Evolutionary conservation across 1,140 invertebrate genomes (phyloP), one percentile per base, ranked within the genome.

Genomic region (Brachionus angularis): DNA sequence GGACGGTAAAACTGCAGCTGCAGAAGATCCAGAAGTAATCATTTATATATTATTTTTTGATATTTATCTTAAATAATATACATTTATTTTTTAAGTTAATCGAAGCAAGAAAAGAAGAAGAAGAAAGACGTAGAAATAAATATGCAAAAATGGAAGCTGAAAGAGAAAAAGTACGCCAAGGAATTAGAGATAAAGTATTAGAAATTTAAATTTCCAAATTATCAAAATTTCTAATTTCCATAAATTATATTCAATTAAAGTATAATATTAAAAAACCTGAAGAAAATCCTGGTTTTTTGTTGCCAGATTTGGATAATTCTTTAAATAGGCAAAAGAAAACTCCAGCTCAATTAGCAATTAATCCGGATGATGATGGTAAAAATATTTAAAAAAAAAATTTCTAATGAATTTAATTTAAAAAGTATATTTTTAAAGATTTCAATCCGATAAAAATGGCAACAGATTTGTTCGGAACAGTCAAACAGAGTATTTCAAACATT

Each of bases 101-200:
- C 7, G 67, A 70, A 52, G 39, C 44, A 42, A 50, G 67, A 70
- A 23, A 47, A 25, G 67, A 70, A 14, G 67, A 50, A 36, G 67
- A 70, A 70, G 67, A 70, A 44, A 36, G 46, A 52, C 47, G 67
- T 34, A 23, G 46, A 39, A 50, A 50, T 5, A 70, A 70, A 53
- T 70, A 70, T 44, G 67, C 67, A 27, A 70, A 70, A 70, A 70
- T 70, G 67, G 67, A 70, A 52, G 46, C 46, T 53, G 46, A 70
- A 50, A 23, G 67, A 47, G 67, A 70, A 53, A 50, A 70, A 53
- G 39, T 70, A 36, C 46, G 67, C 7, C 46, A 70, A n/a, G 67
- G 31, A 2, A 70, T 70, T 12, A 50, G 67, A 50, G 67, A 70
- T 16, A 70, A 70, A 21, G 67, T 70, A 52, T 23, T 29, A 16